phyloP scores from a whole-genome alignment of 2,888 invertebrate species.

The Rotaria sp. region DNA sequence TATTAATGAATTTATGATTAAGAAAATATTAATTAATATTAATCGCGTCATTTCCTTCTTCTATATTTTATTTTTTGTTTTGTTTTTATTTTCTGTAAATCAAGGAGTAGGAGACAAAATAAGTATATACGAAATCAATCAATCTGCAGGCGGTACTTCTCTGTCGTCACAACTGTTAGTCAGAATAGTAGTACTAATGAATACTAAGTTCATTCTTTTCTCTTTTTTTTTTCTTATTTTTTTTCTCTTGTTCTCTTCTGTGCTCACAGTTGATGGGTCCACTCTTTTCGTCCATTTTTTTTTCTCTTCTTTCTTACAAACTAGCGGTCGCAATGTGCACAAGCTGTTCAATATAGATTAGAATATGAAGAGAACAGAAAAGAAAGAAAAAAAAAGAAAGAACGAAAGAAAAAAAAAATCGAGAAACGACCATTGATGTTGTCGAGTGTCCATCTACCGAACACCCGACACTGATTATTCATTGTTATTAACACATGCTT shows the following conservation, averaged over 20 bases:
- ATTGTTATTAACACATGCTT: not conserved
- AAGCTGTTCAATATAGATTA: not conserved
- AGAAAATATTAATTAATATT: not conserved
- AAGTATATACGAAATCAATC: not conserved
- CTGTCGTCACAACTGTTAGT: conserved; percentile 3
- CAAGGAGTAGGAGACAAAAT: not conserved
- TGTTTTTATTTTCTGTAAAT: not conserved
- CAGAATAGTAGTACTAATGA: not conserved
- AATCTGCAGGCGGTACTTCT: conserved; percentile 1
- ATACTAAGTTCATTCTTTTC: conserved; percentile 24
- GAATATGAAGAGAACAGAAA: not conserved
- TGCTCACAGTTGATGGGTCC: not conserved
- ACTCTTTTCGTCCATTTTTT: not conserved
- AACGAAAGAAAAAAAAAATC: not conserved
- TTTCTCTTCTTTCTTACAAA: not conserved
- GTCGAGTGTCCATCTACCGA: not conserved
- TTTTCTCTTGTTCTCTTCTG: not conserved
- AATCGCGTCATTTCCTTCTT: not conserved
- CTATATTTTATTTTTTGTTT: too few relatives aligned
- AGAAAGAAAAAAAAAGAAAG: not conserved
- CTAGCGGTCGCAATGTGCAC: not conserved
- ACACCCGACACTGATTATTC: not conserved
- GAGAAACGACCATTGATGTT: not conserved
- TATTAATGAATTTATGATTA: not conserved
- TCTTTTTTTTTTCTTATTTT: not conserved